These are phyloP conservation scores for Acridotheres tristis DNA, from an alignment of 2,797 vertebrate species.

Conservation along the genomic window DNA sequence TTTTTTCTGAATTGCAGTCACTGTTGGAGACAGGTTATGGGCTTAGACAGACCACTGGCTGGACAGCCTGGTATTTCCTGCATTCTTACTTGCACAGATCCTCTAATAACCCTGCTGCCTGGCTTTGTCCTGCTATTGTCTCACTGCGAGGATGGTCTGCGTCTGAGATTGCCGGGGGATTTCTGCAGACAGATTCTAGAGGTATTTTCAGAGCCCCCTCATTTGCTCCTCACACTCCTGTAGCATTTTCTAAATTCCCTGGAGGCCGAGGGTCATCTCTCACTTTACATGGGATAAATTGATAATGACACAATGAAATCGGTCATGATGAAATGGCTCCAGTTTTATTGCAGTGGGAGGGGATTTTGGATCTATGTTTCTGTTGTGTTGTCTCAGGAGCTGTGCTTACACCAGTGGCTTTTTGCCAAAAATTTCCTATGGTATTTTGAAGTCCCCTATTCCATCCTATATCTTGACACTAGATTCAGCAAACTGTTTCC, in stretches of 20 bases:
- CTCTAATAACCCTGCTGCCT: not conserved
- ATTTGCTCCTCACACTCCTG: not conserved
- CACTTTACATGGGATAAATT: slow-evolving; percentile 25
- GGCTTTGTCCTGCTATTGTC: not conserved
- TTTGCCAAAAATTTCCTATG: not conserved
- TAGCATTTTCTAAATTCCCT: not conserved
- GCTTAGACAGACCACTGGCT: slow-evolving; percentile 14
- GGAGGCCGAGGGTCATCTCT: not conserved
- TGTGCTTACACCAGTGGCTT: not conserved
- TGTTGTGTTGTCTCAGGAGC: not conserved
- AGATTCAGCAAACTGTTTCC: not conserved
- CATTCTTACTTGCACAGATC: not conserved
- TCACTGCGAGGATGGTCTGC: not conserved
- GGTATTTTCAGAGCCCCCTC: not conserved
- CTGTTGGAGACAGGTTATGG: slow-evolving; percentile 28
- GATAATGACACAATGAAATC: slow-evolving; percentile 39
- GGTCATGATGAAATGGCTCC: slow-evolving; percentile 37
- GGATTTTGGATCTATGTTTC: not conserved
- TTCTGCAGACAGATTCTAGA: not conserved
- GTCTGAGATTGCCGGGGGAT: not conserved
- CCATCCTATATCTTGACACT: not conserved
- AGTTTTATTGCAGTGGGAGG: slow-evolving; percentile 11
- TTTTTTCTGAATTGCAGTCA: slow-evolving; percentile 25
- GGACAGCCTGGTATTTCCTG: slow-evolving; percentile 27
- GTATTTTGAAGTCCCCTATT: not conserved